A percentile compares a stretch with the other conserved stretches of the same genome.
Evolutionary conservation across 1,140 invertebrate species (phyloP).

Genomic region (Phortica variegata): DNA sequence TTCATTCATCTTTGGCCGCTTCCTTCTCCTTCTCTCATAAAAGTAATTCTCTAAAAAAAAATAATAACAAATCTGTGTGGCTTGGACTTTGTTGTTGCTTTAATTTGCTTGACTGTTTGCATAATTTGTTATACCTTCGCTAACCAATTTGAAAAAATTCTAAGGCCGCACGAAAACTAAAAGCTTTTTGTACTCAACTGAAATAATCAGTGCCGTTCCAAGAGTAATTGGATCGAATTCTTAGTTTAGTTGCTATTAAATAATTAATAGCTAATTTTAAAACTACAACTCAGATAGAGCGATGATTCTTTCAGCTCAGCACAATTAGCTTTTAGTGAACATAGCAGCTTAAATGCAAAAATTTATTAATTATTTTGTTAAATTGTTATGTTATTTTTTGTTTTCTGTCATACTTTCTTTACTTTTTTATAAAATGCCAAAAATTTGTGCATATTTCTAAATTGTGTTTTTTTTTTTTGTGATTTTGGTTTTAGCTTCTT

Average conservation of each 20-base stretch:
- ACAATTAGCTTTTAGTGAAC: too few relatives aligned
- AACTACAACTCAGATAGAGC: too few relatives aligned
- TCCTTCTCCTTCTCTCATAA: too few relatives aligned
- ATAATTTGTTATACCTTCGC: conserved; percentile 36
- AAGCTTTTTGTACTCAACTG: too few relatives aligned
- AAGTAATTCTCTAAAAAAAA: conserved; percentile 1
- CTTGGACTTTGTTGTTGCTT: conserved; percentile 9
- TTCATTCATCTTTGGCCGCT: conserved; percentile 42
- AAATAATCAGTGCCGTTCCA: too few relatives aligned
- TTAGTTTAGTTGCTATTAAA: too few relatives aligned
- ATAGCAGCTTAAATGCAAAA: conserved; percentile 24
- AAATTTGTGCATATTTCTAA: conserved; percentile 54
- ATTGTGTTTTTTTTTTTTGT: conserved; percentile 16
- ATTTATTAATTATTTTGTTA: conserved; percentile 23
- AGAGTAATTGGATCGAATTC: too few relatives aligned
- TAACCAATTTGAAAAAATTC: conserved; percentile 27
- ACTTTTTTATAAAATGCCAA: conserved; percentile 48
- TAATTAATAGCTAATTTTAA: too few relatives aligned
- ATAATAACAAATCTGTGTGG: neutral
- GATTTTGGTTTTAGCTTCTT: conserved; percentile 17
- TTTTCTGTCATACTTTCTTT: conserved; percentile 21
- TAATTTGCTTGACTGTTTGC: conserved; percentile 17
- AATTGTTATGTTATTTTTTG: conserved; percentile 14
- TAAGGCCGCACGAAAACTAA: too few relatives aligned
- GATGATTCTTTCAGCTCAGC: too few relatives aligned